Conservation (phyloP, 2,797 vertebrate genomes). For the Gorsachius magnificus region DNA sequence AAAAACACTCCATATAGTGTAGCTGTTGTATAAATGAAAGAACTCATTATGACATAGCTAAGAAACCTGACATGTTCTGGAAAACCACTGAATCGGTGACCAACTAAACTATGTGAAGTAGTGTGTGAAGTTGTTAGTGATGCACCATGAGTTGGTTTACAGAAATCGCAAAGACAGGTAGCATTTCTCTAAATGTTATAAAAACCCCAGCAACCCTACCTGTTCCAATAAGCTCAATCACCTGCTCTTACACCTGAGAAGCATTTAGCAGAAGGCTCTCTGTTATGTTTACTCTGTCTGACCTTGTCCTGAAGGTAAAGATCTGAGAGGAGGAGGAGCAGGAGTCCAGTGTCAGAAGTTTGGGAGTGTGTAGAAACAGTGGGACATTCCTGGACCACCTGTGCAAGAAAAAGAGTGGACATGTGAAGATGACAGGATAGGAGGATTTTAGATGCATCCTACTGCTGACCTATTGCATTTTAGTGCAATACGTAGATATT, state of each 20-base stretch:
- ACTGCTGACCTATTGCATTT: not conserved
- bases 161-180: not conserved
- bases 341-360: not conserved
- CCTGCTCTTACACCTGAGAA: not conserved
- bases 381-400: not conserved
- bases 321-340: not conserved
- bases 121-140: not conserved
- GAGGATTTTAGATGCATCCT: not conserved
- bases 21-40: not conserved
- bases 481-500: not conserved
- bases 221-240: not conserved
- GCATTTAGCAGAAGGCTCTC: not conserved
- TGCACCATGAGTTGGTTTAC: not conserved
- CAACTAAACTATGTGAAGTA: not conserved
- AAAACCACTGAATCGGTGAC: not conserved
- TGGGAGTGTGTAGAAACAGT: not conserved
- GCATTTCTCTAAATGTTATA: not conserved
- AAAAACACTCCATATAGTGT: not conserved
- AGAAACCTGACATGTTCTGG: not conserved
- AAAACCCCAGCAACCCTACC: not conserved
- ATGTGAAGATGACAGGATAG: not conserved
- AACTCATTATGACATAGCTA: not conserved
- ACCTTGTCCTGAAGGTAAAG: not conserved
- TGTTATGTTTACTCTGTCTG: not conserved
- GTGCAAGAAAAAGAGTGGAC: not conserved